Base-by-base conservation (phyloP, 2,888 invertebrate species). In the Omphaloscelis lunosa region DNA sequence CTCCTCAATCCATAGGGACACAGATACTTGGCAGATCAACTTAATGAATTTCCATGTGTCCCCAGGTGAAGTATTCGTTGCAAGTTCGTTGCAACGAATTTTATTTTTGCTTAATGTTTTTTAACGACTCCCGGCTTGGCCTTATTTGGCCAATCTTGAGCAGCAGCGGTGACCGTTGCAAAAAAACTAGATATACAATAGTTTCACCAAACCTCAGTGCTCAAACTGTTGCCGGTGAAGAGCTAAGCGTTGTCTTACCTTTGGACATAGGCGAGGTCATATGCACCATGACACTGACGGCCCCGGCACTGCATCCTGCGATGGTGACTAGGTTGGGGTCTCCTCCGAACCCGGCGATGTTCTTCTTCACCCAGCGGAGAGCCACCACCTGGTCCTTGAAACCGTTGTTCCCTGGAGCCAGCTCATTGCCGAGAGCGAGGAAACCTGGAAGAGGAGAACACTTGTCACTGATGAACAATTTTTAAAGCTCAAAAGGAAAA, bases 361-460 rank as follows among this genome's bases (percentile, higher is more conserved):
- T 97, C 62, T 97, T 90, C 87, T 97, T 96, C 0, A 98, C 93
- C 98, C 98, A 88, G 17, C 58, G 61, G 0, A 88, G 79, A 0
- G 97, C 97, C 34, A 95, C 92, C 2, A 98, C 98, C 91, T 98
- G 98, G 92, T 98, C 98, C 89, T 98, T 98, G 15, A 98, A 91
- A 0, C 97, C 98, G 84, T 97, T 96, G 90, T 98, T 98, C 1
- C 98, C 98, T 0, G 98, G 97, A 0, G 97, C 97, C 58, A 97
- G 94, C 74, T 96, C 93, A 61, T 97, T 98, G 1, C 98, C 98
- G 0, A 88, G 70, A 77, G 97, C 97, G 20, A 97, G 86, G 88
- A 97, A 97, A 8, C 97, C 97, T 95, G 93, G 1, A 68, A 72
- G 0, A 20, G 17, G 27, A 12, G 4, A 53, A 8, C 41, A 39